Evolutionary conservation across 2,113 vertebrate species (phyloP), one percentile per base, ranked within the genome.

Genomic region (Chunga burmeisteri): DNA sequence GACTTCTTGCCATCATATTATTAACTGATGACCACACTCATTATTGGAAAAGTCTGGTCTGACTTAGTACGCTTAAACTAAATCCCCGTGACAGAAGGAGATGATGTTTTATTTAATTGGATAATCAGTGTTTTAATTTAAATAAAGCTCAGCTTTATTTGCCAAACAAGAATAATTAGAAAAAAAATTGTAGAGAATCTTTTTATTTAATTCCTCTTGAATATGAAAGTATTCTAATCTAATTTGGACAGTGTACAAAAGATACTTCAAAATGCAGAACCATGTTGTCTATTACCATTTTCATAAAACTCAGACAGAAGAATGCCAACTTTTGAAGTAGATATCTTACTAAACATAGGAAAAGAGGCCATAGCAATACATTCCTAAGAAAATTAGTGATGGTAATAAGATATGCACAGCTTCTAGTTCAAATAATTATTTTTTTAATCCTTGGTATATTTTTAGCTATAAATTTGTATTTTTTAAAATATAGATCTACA

Each of bases 131-230:
- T 47, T 95, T 90, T 88, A 77, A 83, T 90, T 92, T 90, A 73
- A 93, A 73, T 88, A 88, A 95, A 82, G 25, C 13, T 92, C 40
- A 88, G 27, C 40, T 94, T 94, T 96, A 65, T 95, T 95, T 88
- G 53, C 17, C 27, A 83, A 88, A 90, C 10, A 86, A 47, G 30
- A 88, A 56, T 86, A 4, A 62, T 34, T 94, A 68, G 34, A 47
- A 67, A 81, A 88, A 70, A 88, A 70, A 38, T 7, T 29, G 18
- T 46, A 67, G 36, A 86, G 80, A 78, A 52, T 29, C 2, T 70
- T 87, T 71, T 53, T 72, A 56, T 55, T 53, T 80, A 80, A 56
- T 88, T 88, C 16, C 9, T 56, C 30, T 86, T 75, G 22, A 77
- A 73, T 46, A 36, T 61, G 19, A 32, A 78, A 74, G 6, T 75